Evolutionary conservation across 2,888 invertebrate genomes (phyloP).

Genomic region (Ferrisia virgata): DNA sequence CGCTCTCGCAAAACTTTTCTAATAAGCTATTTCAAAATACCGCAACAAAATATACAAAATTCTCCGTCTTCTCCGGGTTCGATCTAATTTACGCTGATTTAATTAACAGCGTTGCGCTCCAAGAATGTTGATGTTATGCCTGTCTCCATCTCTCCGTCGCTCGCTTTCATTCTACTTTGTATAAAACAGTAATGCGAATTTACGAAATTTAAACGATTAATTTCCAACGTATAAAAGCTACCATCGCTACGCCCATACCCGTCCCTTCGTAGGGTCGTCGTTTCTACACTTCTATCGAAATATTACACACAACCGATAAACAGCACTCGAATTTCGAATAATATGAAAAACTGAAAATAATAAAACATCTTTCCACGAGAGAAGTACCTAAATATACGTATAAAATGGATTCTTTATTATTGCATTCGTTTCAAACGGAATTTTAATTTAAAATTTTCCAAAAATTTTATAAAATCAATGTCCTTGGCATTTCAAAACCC

Average conservation of each 20-base stretch:
- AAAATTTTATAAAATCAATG: background rate
- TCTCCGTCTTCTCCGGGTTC: background rate
- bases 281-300: background rate
- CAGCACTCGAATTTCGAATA: background rate
- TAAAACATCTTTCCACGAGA: background rate
- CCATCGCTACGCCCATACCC: background rate
- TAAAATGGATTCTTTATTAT: background rate
- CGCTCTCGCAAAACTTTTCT: constrained; percentile 3
- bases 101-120: constrained; percentile 13
- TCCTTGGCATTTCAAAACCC: too few species aligned
- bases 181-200: too few species aligned
- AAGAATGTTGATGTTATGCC: background rate
- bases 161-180: too few species aligned
- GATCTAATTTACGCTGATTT: background rate
- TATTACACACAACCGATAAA: background rate
- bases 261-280: background rate
- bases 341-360: background rate
- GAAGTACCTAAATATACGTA: background rate
- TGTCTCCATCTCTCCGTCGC: background rate
- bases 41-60: constrained; percentile 12
- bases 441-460: background rate
- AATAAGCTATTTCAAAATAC: constrained; percentile 13
- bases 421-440: background rate
- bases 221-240: background rate
- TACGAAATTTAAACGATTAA: background rate